phyloP scores from a whole-genome alignment of 2,888 invertebrate genomes.

The Sinodicranocentrus sp. region DNA sequence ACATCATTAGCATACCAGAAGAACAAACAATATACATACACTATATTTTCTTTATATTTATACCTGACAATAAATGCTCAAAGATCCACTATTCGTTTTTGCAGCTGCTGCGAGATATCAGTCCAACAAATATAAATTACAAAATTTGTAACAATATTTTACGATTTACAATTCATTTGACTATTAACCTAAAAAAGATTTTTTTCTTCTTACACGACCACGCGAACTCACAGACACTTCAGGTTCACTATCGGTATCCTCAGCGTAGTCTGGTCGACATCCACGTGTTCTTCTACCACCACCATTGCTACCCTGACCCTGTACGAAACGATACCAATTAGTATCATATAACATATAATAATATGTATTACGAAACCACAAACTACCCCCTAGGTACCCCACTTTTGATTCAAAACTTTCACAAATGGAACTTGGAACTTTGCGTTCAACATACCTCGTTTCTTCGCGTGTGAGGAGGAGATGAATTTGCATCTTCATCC shows the following conservation, averaged over 20 bases:
- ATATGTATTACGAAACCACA: no score
- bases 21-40: no score
- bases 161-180: constrained; percentile 8
- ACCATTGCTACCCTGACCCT: constrained; percentile 57
- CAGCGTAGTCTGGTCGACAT: constrained; percentile 78
- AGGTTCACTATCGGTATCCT: constrained; percentile 78
- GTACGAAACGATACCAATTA: no score
- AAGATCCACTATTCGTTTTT: neutral
- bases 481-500: constrained; percentile 77
- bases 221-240: constrained; percentile 66
- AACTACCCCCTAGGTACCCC: no score
- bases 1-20: no score
- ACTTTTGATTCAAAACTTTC: no score
- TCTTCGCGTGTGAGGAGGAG: constrained; percentile 54
- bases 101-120: constrained; percentile 49
- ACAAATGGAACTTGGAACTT: neutral
- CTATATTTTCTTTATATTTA: no score
- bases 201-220: constrained; percentile 66
- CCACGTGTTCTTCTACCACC: constrained; percentile 78
- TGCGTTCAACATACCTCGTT: constrained; percentile 13
- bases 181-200: constrained; percentile 62
- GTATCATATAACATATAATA: no score
- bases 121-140: constrained; percentile 58
- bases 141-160: constrained; percentile 32
- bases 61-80: constrained; percentile 6